These are phyloP conservation scores for Nesoenas mayeri DNA, from an alignment of 2,113 vertebrate species.

Conservation along the genomic window DNA sequence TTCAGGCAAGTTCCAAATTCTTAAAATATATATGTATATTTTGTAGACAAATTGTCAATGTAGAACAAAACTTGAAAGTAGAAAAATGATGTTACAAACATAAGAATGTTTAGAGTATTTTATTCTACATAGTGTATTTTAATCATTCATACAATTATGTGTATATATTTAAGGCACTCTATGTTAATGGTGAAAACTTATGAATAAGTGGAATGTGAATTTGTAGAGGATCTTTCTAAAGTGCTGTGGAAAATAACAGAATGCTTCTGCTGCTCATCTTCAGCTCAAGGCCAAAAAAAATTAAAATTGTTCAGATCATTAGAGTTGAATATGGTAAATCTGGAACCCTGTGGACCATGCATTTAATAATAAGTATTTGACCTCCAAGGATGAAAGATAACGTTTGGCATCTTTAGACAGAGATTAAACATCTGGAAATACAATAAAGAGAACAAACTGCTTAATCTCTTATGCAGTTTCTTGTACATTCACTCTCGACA, in stretches of 20 bases:
- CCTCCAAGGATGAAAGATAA: constrained; percentile 13
- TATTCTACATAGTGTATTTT: not conserved
- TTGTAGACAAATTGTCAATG: not conserved
- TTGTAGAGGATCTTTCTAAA: not conserved
- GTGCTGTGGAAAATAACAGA: not conserved
- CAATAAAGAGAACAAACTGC: not conserved
- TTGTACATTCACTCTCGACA: not conserved
- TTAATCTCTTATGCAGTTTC: not conserved
- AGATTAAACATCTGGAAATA: not conserved
- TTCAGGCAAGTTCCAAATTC: not conserved
- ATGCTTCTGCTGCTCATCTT: not conserved
- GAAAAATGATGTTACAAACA: not conserved
- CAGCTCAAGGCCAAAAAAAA: not conserved
- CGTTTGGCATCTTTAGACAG: not conserved
- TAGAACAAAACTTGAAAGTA: not conserved
- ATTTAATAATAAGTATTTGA: constrained; percentile 6
- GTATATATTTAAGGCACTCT: not conserved
- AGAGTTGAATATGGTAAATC: not conserved
- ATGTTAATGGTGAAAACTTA: not conserved
- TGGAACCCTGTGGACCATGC: not conserved
- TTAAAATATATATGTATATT: not conserved
- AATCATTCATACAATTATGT: not conserved
- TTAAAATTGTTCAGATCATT: not conserved
- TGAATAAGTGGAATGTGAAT: not conserved
- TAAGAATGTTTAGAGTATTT: not conserved